A percentile compares a stretch with the other conserved stretches of the same genome.
Conservation (phyloP, 2,888 invertebrate species). For the Lasioglossum figueresi region DNA sequence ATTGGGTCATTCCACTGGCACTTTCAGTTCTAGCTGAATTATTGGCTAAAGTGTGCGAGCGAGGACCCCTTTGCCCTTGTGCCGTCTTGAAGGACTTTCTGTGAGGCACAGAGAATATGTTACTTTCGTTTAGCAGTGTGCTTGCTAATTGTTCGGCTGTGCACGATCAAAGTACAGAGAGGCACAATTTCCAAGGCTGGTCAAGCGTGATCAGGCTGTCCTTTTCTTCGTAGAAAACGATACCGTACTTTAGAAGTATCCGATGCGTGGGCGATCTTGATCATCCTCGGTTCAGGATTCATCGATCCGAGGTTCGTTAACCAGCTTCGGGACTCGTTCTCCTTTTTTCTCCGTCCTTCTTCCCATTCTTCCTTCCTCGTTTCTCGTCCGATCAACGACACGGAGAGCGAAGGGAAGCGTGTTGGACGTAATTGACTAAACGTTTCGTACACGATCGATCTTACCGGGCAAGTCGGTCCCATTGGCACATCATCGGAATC, state of each 20-base stretch:
- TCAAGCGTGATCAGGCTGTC: slow-evolving; percentile 39
- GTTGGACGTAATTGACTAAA: slow-evolving; percentile 56
- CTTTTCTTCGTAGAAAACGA: slow-evolving; percentile 25
- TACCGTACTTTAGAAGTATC: slow-evolving; percentile 22
- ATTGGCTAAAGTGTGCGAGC: too few species aligned
- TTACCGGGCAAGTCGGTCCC: slow-evolving; percentile 21
- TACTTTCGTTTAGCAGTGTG: slow-evolving; percentile 55
- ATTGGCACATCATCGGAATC: slow-evolving; percentile 49
- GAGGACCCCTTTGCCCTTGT: too few species aligned
- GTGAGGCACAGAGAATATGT: slow-evolving; percentile 7
- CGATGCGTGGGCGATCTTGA: slow-evolving; percentile 37
- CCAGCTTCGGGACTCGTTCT: slow-evolving; percentile 37
- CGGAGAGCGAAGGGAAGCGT: slow-evolving; percentile 39
- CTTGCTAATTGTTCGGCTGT: slow-evolving; percentile 50
- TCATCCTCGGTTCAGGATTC: slow-evolving; percentile 31
- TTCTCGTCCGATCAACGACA: slow-evolving; percentile 31
- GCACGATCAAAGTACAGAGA: slow-evolving; percentile 54
- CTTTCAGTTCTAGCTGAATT: too few species aligned
- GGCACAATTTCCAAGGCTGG: slow-evolving; percentile 32
- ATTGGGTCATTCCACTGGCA: too few species aligned
- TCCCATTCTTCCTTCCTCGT: slow-evolving; percentile 10
- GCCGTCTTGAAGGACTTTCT: too few species aligned
- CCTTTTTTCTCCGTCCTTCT: slow-evolving; percentile 26
- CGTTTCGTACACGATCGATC: slow-evolving; percentile 20
- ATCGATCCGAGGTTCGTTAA: slow-evolving; percentile 27